Conservation (phyloP, 2,113 vertebrate species). For the Chinchilla lanigera region DNA sequence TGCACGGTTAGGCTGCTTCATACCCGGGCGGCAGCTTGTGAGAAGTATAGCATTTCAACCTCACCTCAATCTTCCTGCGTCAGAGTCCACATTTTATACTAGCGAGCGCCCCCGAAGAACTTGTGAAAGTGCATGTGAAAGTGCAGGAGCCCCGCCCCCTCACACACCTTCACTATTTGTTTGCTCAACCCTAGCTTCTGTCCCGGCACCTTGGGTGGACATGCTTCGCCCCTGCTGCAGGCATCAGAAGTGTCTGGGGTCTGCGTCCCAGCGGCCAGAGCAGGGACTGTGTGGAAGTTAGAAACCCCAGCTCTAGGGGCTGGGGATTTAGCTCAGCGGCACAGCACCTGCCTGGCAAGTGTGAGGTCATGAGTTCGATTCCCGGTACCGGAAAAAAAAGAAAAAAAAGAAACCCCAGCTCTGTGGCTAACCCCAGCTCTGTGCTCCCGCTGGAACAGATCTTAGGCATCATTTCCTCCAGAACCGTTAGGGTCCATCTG, state of each 20-base stretch:
- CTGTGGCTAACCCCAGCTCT: not conserved
- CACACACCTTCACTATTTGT: not conserved
- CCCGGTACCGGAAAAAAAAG: no score
- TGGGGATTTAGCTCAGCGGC: no score
- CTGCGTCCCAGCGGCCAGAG: not conserved
- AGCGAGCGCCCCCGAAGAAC: not conserved
- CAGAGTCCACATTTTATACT: not conserved
- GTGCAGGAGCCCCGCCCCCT: not conserved
- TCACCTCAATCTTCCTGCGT: not conserved
- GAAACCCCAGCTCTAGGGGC: not conserved
- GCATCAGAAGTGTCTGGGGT: not conserved
- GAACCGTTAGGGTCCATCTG: not conserved
- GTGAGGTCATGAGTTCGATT: no score
- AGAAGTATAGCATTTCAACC: not conserved
- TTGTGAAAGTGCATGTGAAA: not conserved
- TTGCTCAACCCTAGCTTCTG: not conserved
- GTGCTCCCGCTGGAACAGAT: not conserved
- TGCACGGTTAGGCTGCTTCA: not conserved
- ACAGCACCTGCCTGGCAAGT: no score
- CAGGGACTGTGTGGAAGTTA: not conserved
- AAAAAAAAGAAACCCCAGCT: no score
- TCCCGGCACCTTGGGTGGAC: not conserved
- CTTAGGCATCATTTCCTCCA: not conserved
- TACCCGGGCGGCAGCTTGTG: not conserved
- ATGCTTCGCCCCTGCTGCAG: not conserved